Evolutionary conservation across 2,113 vertebrate species (phyloP), one percentile per base, ranked within the genome.

Genomic region (Halcyon senegalensis): DNA sequence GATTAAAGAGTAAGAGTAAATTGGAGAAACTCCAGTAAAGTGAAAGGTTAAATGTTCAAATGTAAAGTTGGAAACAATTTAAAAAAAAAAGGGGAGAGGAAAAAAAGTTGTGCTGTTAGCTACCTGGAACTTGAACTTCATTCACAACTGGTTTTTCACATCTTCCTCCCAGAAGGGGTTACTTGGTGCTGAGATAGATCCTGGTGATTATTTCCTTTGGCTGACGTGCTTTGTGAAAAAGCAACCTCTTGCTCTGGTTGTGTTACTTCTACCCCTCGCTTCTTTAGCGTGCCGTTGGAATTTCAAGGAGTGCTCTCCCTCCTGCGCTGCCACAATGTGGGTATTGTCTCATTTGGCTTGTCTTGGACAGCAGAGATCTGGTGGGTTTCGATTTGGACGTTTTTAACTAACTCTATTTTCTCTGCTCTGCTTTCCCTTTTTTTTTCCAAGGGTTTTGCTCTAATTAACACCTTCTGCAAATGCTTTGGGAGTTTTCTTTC

Each of bases 171-270:
- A 79, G 91, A 82, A 96, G 69, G 93, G 87, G 93, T 97, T 96
- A 95, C 89, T 92, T 8, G 72, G 93, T 72, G 69, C 94, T 73
- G 94, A 93, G 93, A 91, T 44, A 58, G 73, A 94, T 78, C 86
- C 73, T 44, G 68, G 89, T 62, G 87, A 39, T 96, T 96, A 96
- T 96, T 97, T 84, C 95, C 84, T 89, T 97, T 97, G 95, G 96
- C 95, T 50, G 74, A 91, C n/a, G 74, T 44, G 70, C 94, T 82
- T 75, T 43, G 81, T 33, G 21, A 9, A 91, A 90, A 82, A 94
- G 96, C 94, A 96, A n/a, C 74, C 62, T 87, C 86, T 82, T 89
- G 93, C 84, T 94, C 91, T 96, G 93, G 73, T 95, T 87, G 73
- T 68, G 87, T 95, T 93, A 89, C 94, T 89, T 84, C 93, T 1